Percentiles rank a stretch among this genome's conserved stretches.
These are phyloP conservation scores for Puntigrus tetrazona DNA, from an alignment of 2,113 vertebrate species.

Conservation along the genomic window DNA sequence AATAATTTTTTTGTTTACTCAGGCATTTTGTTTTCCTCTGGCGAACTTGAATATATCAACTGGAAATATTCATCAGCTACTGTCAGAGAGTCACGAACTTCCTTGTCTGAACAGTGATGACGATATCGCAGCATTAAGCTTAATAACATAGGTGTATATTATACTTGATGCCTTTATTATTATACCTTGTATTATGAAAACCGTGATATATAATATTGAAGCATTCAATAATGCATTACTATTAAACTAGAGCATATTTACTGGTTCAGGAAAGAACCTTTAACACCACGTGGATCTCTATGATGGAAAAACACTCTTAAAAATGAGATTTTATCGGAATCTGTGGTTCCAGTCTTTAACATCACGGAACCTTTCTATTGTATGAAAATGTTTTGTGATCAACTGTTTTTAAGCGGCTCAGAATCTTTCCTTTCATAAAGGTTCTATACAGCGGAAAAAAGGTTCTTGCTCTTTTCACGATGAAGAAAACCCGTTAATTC, in stretches of 20 bases:
- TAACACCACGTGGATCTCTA: too few relatives aligned
- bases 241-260: background rate
- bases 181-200: background rate
- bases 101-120: background rate
- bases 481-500: too few relatives aligned
- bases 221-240: background rate
- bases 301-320: background rate
- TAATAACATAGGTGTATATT: background rate
- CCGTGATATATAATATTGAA: background rate
- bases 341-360: too few relatives aligned
- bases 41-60: conserved; percentile 11
- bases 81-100: conserved; percentile 27
- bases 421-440: too few relatives aligned
- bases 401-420: too few relatives aligned
- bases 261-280: too few relatives aligned
- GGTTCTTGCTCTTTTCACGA: too few relatives aligned
- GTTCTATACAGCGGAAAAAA: too few relatives aligned
- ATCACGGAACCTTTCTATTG: too few relatives aligned
- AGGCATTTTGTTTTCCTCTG: conserved; percentile 13
- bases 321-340: background rate
- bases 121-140: background rate
- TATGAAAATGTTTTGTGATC: background rate
- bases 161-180: background rate
- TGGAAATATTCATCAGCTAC: background rate
- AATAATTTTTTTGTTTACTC: background rate